Base-by-base conservation (phyloP, 2,113 vertebrate species). In the Notothenia rossii region DNA sequence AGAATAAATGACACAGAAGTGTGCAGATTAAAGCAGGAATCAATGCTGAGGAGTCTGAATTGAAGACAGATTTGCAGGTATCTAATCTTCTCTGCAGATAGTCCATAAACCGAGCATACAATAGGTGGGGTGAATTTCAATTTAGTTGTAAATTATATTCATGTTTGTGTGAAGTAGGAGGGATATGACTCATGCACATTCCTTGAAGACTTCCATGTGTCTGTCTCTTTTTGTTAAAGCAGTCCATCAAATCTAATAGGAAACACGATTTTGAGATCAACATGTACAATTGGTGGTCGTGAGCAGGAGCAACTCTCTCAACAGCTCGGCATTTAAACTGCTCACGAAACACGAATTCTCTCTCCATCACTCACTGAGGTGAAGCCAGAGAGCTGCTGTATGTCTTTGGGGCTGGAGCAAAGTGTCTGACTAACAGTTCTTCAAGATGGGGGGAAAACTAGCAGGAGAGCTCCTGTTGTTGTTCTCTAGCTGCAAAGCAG, bases 351-450 rank as follows among this genome's bases (percentile, higher is more conserved):
- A 84, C 3, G 10, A 61, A 79, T 46, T 1, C 48, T 69, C 81
- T 73, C 72, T 75, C 83, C 84, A 79, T 72, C 75, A 7, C 72
- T 77, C 79, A 56, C 33, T n/a, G 86, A 82, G 79, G 81, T 81
- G 77, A 81, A 82, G 78, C 79, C 81, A 68, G 81, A 86, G 80
- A 18, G 40, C 78, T 68, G 76, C 77, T 76, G 65, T 63, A 45
- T 61, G 71, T 78, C 40, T 59, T 56, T 72, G 79, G 84, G 81
- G 62, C 48, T 50, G 51, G 71, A 91, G 88, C 87, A 81, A 89
- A 88, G 77, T 74, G 81, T 76, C 60, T 88, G 89, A 90, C 83
- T 91, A 89, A 89, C 86, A 88, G 88, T 81, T 70, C 86, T 83
- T 82, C 46, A 75, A 71, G 66, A 70, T 20, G 56, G 60, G 9